These are phyloP conservation scores for Drosophila yooni DNA, from an alignment of 2,888 invertebrate genomes.

Conservation along the genomic window DNA sequence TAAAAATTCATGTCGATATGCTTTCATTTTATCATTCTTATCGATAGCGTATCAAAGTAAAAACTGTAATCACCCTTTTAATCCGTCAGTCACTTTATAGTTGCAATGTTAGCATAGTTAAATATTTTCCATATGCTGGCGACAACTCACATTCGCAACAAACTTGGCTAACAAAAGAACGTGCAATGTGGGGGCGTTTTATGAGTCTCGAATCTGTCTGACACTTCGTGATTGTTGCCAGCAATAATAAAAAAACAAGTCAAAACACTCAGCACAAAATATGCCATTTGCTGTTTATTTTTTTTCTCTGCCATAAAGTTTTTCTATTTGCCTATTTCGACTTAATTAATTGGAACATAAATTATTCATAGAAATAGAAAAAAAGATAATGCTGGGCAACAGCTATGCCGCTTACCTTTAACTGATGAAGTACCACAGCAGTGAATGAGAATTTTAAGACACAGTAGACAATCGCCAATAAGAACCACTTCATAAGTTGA, in stretches of 20 bases:
- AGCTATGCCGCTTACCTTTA: constrained; percentile 30
- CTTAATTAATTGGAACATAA: constrained; percentile 74
- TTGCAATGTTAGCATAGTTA: constrained; percentile 4
- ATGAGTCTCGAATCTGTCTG: constrained; percentile 60
- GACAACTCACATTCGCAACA: constrained; percentile 44
- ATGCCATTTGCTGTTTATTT: constrained; percentile 44
- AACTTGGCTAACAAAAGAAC: constrained; percentile 51
- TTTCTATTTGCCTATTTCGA: constrained; percentile 51
- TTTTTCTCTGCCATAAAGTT: constrained; percentile 5
- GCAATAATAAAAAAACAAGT: constrained; percentile 13
- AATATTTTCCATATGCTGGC: constrained; percentile 31
- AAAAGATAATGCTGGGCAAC: constrained; percentile 41
- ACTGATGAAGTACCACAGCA: constrained; percentile 9
- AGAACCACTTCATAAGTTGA: neutral
- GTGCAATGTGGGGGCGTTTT: constrained; percentile 66
- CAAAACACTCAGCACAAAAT: constrained; percentile 52
- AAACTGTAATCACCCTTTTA: constrained; percentile 1
- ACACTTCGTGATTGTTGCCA: constrained; percentile 65
- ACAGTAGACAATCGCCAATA: constrained; percentile 18
- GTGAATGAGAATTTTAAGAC: constrained; percentile 1
- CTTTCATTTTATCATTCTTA: neutral
- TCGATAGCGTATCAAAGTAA: neutral
- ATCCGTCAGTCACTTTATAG: neutral
- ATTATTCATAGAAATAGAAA: constrained; percentile 54
- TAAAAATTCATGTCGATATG: neutral